Evolutionary conservation across 2,888 invertebrate genomes (phyloP), one percentile per base, ranked within the genome.

Genomic region (Fissipunctia ypsillon): DNA sequence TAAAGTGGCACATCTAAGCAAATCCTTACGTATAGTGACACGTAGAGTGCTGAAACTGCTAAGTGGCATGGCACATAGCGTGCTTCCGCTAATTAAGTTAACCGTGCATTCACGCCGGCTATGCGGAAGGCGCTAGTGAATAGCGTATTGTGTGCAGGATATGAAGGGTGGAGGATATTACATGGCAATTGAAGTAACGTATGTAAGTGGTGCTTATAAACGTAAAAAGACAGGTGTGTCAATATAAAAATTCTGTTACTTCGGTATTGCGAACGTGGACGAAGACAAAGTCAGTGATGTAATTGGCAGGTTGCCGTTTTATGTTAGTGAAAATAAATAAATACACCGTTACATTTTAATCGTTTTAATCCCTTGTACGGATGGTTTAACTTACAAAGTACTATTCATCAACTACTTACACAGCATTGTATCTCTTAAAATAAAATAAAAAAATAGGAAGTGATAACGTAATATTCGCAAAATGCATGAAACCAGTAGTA

Each of bases 51-150:
- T 65, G 4, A 48, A 63, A 66, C 57, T 28, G 69, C 63, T 28
- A 67, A 69, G 35, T 61, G 35, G 16, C 80, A 80, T 67, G 76
- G 45, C 61, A 80, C 38, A 52, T 76, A 43, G 80, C 81, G 72
- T 81, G 81, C 59, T 64, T 54, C 61, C 6, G 7, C 70, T 82
- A 82, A 82, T 82, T 79, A 82, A 73, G 60, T 69, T 70, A 76
- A 28, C n/a, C 66, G 73, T 73, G 68, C 82, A 76, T 80, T 76
- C 70, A 71, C 52, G 68, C 45, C 6, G 52, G 28, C 31, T 35
- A 57, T 57, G 60, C 76, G 61, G 66, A 66, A 80, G 65, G n/a
- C 31, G 31, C 22, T 64, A 25, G 28, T 56, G 74, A 66, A 74
- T 60, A 48, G 43, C 28, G 14, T 43, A 48, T 7, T 54, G 35